Evolutionary conservation across 30 jellyfish, hydroid and myxozoan species (phyloP), one percentile per base, ranked within the genome.

Genomic region (Aurelia sp.): DNA sequence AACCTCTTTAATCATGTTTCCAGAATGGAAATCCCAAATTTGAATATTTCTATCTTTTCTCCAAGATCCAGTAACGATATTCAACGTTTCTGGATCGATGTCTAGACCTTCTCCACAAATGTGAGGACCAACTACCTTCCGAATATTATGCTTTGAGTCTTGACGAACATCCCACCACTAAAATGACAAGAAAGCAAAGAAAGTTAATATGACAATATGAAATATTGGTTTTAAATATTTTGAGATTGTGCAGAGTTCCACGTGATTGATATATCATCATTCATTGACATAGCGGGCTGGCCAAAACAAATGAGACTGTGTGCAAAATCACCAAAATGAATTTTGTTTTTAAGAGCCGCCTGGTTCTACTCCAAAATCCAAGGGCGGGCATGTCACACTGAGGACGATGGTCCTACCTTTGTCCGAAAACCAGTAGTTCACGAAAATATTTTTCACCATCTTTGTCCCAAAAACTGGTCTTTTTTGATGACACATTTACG

Each of bases 131-230:
- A 91, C 74, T 12, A 95, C 84, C 64, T 73, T 73, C 4, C 96
- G 89, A 86, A 89, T 82, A 30, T 91, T 90, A 91, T 95, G 95
- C 47, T 70, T 65, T 13, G 90, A 22, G 16, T 81, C 88, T 38
- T 76, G 86, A 19, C 99, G 87, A 12, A 63, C 84, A 81, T 95
- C 99, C 99, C 99, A 95, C 97, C 97, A 95, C 99, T 95, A 69
- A 44, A 74, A 61, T 33, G n/a, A 44, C 9, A 19, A 35, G 10
- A 67, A 61, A 21, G 24, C 10, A 67, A 27, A 67, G 31, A 67
- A 67, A 40, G 13, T 22, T 30, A 3, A 30, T 15, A 65, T 15
- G 18, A 13, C 77, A 15, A 15, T 2, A 15, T 57, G 19, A 57
- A 57, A n/a, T 57, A 9, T 18, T 12, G 12, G 70, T 60, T 12